phyloP scores from a whole-genome alignment of 2,113 vertebrate genomes.

The Salvelinus alpinus region DNA sequence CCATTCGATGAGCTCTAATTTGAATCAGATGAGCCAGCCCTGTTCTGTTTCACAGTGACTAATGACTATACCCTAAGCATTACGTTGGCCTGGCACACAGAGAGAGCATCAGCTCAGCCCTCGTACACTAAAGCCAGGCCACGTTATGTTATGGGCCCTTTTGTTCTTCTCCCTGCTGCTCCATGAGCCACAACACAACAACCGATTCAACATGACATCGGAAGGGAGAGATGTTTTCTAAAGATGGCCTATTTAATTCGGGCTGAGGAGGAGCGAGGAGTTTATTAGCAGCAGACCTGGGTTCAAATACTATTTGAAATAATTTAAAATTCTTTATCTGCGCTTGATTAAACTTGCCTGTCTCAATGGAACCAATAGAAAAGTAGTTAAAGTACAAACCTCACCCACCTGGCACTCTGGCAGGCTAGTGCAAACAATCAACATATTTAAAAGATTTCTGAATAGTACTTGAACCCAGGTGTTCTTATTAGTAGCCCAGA shows the following conservation, averaged over 20 bases:
- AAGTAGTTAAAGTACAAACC: too few relatives aligned
- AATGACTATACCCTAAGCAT: too few relatives aligned
- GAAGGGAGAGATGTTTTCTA: not conserved
- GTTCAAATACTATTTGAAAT: too few relatives aligned
- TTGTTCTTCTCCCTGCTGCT: too few relatives aligned
- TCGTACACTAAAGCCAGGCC: not conserved
- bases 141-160: not conserved
- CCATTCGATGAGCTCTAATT: constrained; percentile 1
- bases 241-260: not conserved
- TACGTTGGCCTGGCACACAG: too few relatives aligned
- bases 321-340: too few relatives aligned
- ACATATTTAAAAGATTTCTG: too few relatives aligned
- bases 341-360: too few relatives aligned
- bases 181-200: not conserved
- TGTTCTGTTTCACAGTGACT: not conserved
- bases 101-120: not conserved
- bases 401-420: too few relatives aligned
- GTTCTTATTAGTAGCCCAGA: not conserved
- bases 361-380: too few relatives aligned
- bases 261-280: not conserved
- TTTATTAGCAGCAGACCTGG: not conserved
- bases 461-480: too few relatives aligned
- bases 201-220: not conserved
- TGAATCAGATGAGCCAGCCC: not conserved
- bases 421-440: too few relatives aligned